Evolutionary conservation across 1,140 invertebrate genomes (phyloP).

Genomic region (Dermatophagoides farinae): DNA sequence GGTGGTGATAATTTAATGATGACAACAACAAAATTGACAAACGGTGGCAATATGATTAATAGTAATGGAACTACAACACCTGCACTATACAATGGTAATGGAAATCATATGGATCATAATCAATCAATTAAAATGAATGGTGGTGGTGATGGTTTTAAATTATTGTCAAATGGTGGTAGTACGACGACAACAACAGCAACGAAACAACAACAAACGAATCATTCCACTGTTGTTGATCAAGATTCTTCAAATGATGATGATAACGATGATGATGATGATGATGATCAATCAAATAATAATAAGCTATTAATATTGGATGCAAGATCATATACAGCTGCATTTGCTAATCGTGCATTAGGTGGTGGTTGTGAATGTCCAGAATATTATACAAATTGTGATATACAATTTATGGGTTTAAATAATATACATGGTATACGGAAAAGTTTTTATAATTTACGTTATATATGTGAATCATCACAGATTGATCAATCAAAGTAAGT

Average conservation of each 20-base stretch:
- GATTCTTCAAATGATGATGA: not conserved
- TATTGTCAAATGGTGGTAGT: too few species aligned
- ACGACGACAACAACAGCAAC: too few species aligned
- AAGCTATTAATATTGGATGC: conserved; percentile 87
- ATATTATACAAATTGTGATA: conserved; percentile 80
- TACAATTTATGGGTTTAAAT: conserved; percentile 87
- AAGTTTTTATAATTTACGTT: conserved; percentile 32
- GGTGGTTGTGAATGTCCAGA: conserved; percentile 88
- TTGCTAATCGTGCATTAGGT: conserved; percentile 80
- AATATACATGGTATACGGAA: conserved; percentile 89
- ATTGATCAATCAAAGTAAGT: conserved; percentile 50
- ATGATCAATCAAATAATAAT: not conserved
- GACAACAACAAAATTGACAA: too few species aligned
- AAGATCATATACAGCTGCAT: conserved; percentile 75
- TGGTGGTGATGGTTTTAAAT: too few species aligned
- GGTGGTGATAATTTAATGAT: too few species aligned
- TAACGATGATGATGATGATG: too few species aligned
- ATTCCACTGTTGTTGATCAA: too few species aligned
- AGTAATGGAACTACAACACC: not conserved
- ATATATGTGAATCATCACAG: conserved; percentile 45
- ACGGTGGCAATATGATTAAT: not conserved
- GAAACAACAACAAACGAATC: too few species aligned
- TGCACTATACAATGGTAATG: not conserved
- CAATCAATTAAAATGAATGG: too few species aligned
- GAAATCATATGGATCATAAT: too few species aligned